Evolutionary conservation across 2,113 vertebrate species (phyloP).

Genomic region (Phyllostomus discolor): DNA sequence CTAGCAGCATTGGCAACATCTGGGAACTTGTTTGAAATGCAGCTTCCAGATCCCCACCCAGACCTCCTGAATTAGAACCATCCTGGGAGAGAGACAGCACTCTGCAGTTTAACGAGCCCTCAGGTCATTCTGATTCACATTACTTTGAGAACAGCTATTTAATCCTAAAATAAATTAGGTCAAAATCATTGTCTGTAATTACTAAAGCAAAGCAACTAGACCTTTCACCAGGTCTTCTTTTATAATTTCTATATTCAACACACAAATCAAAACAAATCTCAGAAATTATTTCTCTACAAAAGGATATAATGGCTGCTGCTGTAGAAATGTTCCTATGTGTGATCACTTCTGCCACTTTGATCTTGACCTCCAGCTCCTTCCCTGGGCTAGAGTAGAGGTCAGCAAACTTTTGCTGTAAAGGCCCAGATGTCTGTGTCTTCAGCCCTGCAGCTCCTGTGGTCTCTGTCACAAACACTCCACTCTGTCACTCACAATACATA

Average conservation of each 20-base stretch:
- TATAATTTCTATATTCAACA: neutral
- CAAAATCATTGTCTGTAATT: neutral
- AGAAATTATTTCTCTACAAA: neutral
- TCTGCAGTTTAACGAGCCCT: neutral
- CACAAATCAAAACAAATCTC: neutral
- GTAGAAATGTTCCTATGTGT: neutral
- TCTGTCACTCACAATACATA: neutral
- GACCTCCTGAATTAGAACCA: neutral
- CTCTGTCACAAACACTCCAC: neutral
- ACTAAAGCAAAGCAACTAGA: neutral
- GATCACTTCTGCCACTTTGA: neutral
- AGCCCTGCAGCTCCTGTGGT: neutral
- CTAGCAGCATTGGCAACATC: neutral
- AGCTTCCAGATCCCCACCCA: neutral
- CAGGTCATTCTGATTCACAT: neutral
- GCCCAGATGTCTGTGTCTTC: neutral
- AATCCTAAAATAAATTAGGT: neutral
- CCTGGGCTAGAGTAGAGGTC: neutral
- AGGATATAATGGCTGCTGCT: neutral
- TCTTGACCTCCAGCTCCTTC: neutral
- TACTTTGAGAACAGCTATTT: neutral
- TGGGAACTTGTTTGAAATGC: neutral
- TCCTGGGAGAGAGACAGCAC: too few species aligned
- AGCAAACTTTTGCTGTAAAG: neutral
- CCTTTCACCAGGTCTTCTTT: neutral